A percentile compares a stretch with the other conserved stretches of the same genome.
Evolutionary conservation across 1,140 invertebrate species (phyloP).

Genomic region (Drosophila sp.): DNA sequence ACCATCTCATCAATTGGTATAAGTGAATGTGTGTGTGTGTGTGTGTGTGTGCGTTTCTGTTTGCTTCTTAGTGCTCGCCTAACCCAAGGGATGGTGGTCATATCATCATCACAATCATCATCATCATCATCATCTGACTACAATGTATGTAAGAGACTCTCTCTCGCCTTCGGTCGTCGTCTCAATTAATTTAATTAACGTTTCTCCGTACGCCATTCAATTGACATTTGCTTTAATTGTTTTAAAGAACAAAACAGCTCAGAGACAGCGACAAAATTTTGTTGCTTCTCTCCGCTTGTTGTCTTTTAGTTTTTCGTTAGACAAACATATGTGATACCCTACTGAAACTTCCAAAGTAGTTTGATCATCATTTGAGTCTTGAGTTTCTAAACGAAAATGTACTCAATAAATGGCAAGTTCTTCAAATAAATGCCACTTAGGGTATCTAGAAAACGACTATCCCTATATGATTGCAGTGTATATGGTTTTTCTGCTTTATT

Average conservation of each 20-base stretch:
- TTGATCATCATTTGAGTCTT: too few relatives aligned
- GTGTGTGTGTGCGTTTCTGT: not conserved
- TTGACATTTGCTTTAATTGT: slow-evolving; percentile 21
- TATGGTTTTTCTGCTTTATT: slow-evolving; percentile 8
- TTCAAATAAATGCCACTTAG: not conserved
- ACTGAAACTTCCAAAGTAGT: not conserved
- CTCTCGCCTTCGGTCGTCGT: not conserved
- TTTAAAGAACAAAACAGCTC: slow-evolving; percentile 12
- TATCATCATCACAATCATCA: not conserved
- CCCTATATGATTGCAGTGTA: not conserved
- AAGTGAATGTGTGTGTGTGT: not conserved
- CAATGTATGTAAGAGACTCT: not conserved
- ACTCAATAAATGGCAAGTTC: too few relatives aligned
- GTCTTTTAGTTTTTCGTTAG: not conserved
- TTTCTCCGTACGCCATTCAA: slow-evolving; percentile 17
- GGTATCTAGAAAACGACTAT: not conserved
- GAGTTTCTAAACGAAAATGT: too few relatives aligned
- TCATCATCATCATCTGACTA: not conserved
- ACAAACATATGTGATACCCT: not conserved
- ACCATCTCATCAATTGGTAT: not conserved
- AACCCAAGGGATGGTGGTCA: slow-evolving; percentile 1
- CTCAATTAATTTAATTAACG: slow-evolving; percentile 27
- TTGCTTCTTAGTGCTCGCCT: not conserved
- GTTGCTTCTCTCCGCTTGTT: slow-evolving; percentile 2
- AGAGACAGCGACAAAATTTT: not conserved